phyloP scores from a whole-genome alignment of 2,888 invertebrate species.

The Yponomeuta cagnagella region DNA sequence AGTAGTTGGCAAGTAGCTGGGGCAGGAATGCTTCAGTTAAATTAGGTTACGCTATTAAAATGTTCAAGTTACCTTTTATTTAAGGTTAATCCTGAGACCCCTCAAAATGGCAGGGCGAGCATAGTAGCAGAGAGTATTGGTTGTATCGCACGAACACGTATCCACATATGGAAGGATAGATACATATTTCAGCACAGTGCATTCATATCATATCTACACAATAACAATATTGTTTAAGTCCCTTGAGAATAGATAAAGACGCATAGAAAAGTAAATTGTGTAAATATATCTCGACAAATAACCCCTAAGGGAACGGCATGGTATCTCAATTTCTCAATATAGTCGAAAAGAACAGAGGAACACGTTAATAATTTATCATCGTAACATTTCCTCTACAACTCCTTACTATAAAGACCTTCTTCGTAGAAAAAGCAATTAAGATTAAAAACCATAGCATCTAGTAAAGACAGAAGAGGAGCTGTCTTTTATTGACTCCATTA shows the following conservation, averaged over 20 bases:
- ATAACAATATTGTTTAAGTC: neutral
- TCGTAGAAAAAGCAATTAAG: neutral
- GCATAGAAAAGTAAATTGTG: neutral
- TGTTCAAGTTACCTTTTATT: constrained; percentile 7
- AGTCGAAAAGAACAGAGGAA: neutral
- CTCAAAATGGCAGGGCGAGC: neutral
- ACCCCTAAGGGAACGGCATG: neutral
- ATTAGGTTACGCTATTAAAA: constrained; percentile 12
- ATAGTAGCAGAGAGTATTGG: neutral
- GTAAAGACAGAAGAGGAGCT: too few relatives aligned
- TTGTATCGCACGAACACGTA: neutral
- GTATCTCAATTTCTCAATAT: neutral
- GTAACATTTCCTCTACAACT: neutral
- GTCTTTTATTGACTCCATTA: neutral
- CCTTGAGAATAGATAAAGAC: neutral
- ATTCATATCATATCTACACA: neutral
- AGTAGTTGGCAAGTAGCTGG: constrained; percentile 4
- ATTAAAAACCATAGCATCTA: neutral
- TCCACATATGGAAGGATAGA: neutral
- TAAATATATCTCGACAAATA: neutral
- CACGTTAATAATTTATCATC: neutral
- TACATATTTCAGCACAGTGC: neutral
- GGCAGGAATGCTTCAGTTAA: constrained; percentile 5
- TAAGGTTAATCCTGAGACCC: neutral
- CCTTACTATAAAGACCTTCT: neutral